Base-by-base conservation (phyloP, 1,140 invertebrate genomes). In the Homarus americanus region DNA sequence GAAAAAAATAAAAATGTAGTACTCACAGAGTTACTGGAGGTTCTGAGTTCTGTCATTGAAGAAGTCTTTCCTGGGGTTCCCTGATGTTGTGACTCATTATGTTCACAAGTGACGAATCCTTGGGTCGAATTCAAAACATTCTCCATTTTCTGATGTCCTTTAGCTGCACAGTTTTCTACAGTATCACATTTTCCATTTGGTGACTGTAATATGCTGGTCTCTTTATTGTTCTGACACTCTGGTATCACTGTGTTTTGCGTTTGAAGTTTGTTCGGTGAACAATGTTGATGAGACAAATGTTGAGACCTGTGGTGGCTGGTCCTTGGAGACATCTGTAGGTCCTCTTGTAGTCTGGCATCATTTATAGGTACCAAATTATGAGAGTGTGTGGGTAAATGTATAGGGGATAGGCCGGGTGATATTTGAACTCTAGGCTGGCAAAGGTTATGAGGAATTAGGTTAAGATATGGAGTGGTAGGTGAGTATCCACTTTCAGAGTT, bases 21-120 rank as follows among this genome's bases (percentile, higher is more conserved):
- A 80, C 78, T 80, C 34, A 80, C 78, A 0, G 78, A 80, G 40
- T 80, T 80, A 1, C 41, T 53, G 44, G 41, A 80, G 10, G 40
- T 28, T 15, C n/a, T 80, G 44, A 32, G 41, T 28, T 80, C 38
- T 49, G 41, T 15, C n/a, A 28, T 28, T 1, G 78, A 28, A 34
- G 79, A 63, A 36, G n/a, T 69, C 32, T 69, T 69, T 32, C 5
- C 63, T 32, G 63, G n/a, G 28, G 63, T 34, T 32, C 7, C 63
- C 1, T 69, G 63, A 69, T 7, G n/a, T 5, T 69, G 5, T 69
- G 63, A 1, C 5, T 28, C 7, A 32, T 69, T 12, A 28, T 32
- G 5, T 1, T 69, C 63, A 32, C n/a, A 28, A 9, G 32, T 32
- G 63, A 12, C 32, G n/a, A 69, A 69, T 69, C 28, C 63, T 12